Evolutionary conservation across 2,888 invertebrate genomes (phyloP).

Genomic region (Epirrhoe alternata): DNA sequence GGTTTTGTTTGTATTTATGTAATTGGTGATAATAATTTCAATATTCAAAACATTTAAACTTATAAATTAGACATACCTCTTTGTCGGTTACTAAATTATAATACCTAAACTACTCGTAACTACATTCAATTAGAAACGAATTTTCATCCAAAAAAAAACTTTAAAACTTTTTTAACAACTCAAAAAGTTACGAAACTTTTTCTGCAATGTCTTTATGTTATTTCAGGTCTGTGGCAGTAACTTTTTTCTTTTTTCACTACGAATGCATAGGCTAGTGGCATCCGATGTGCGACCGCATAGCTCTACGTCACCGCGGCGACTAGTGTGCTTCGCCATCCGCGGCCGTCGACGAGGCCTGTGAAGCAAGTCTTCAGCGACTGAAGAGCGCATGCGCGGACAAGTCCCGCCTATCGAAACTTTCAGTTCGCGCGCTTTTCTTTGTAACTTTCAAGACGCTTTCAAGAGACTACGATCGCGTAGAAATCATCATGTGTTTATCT

Average conservation of each 20-base stretch:
- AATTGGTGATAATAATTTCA: not conserved
- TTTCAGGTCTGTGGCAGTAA: slow-evolving; percentile 13
- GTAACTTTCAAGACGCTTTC: slow-evolving; percentile 52
- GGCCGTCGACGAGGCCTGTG: slow-evolving; percentile 62
- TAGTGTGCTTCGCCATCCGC: slow-evolving; percentile 64
- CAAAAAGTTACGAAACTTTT: not conserved
- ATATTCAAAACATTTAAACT: not conserved
- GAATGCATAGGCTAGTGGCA: slow-evolving; percentile 58
- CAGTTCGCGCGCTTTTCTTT: slow-evolving; percentile 41
- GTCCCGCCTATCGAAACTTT: slow-evolving; percentile 75
- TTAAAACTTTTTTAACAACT: slow-evolving; percentile 33
- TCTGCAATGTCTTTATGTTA: slow-evolving; percentile 34
- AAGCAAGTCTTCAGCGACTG: slow-evolving; percentile 73
- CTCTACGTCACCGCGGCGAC: slow-evolving; percentile 73
- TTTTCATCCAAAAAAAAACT: slow-evolving; percentile 53
- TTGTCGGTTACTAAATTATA: slow-evolving; percentile 22
- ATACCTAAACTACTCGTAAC: no score
- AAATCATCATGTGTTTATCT: no score
- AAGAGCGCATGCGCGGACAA: slow-evolving; percentile 66
- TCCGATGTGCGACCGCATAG: slow-evolving; percentile 70
- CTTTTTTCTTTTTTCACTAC: slow-evolving; percentile 53
- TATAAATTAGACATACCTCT: slow-evolving; percentile 27
- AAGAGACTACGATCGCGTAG: no score
- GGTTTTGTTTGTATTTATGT: not conserved
- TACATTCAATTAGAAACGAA: slow-evolving; percentile 46